Evolutionary conservation across 2,888 invertebrate genomes (phyloP).

Genomic region (Drosophila testacea): DNA sequence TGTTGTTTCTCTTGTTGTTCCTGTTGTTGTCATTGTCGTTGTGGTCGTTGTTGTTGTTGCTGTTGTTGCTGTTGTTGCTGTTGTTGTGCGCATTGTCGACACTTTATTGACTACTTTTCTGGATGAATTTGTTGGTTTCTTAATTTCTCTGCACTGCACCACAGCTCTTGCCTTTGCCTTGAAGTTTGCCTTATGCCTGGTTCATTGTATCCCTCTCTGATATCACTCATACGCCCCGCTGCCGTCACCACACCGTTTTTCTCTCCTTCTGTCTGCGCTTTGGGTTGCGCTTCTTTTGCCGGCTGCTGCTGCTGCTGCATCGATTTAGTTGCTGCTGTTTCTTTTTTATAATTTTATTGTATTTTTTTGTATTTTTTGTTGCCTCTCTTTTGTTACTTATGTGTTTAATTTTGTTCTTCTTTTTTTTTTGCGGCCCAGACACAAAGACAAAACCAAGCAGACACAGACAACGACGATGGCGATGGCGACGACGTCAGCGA

Average conservation of each 20-base stretch:
- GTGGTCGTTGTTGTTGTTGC: slow-evolving; percentile 42
- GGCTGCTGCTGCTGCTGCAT: slow-evolving; percentile 63
- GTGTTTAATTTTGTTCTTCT: slow-evolving; percentile 72
- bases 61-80: slow-evolving; percentile 37
- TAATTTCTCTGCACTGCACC: slow-evolving; percentile 75
- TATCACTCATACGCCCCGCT: slow-evolving; percentile 79
- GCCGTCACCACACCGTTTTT: slow-evolving; percentile 26
- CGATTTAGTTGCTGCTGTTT: slow-evolving; percentile 68
- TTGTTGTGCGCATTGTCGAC: slow-evolving; percentile 79
- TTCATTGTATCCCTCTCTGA: slow-evolving; percentile 47
- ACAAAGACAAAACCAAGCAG: slow-evolving; percentile 78
- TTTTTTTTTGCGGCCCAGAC: slow-evolving; percentile 77
- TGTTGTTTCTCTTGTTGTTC: slow-evolving; percentile 44
- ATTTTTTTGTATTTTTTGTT: slow-evolving; percentile 29
- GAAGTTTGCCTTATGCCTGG: slow-evolving; percentile 4
- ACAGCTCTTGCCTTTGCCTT: slow-evolving; percentile 39
- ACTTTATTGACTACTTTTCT: slow-evolving; percentile 83
- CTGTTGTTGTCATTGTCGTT: slow-evolving; percentile 37
- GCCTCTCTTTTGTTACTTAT: slow-evolving; percentile 67
- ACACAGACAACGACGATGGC: slow-evolving; percentile 45
- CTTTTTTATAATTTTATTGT: slow-evolving; percentile 76
- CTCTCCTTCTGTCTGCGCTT: slow-evolving; percentile 38
- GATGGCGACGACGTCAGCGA: slow-evolving; percentile 40
- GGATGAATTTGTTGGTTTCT: slow-evolving; percentile 83
- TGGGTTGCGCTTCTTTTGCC: slow-evolving; percentile 59